Evolutionary conservation across 2,113 vertebrate genomes (phyloP), one percentile per base, ranked within the genome.

Genomic region (Aramus guarauna): DNA sequence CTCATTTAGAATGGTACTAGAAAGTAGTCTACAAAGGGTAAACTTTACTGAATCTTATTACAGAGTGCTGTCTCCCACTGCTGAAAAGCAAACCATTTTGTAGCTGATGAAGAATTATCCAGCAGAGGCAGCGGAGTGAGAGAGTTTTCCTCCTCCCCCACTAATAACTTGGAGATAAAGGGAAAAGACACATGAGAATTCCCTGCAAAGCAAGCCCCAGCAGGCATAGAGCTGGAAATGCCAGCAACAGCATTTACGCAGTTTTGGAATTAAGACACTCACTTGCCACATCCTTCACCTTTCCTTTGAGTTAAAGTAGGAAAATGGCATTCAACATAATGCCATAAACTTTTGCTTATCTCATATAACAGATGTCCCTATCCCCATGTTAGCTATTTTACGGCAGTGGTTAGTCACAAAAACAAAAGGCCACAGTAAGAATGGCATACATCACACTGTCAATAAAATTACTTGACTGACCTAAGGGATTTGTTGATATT

Each of bases 281-380:
- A 39, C 22, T 72, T 89, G 56, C 80, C 41, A 73, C n/a, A 92
- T 81, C 55, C 66, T 92, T 92, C 83, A 76, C 80, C 53, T 76
- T 86, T 94, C 47, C 85, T 92, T 47, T 91, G 64, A 87, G 66
- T 34, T 92, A 17, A 92, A 91, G 66, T 4, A 92, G 37, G 55
- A 95, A 94, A 95, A 92, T 76, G 84, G 58, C 84, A 94, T 89
- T 95, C 86, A 89, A 75, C 41, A 50, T 85, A 96, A 94, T 85
- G 95, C 77, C 88, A 75, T 91, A 91, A 96, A 95, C 91, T 93
- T 91, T 72, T 87, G 59, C 63, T 91, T 95, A 53, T 91, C 66
- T 91, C 88, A 21, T 47, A 24, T 15, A 97, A 69, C 94, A 94
- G 91, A 85, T 96, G 95, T 92, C 58, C 66, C 58, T 95, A 95